Evolutionary conservation across 2,797 vertebrate genomes (phyloP).

Genomic region (Synanceia verrucosa): DNA sequence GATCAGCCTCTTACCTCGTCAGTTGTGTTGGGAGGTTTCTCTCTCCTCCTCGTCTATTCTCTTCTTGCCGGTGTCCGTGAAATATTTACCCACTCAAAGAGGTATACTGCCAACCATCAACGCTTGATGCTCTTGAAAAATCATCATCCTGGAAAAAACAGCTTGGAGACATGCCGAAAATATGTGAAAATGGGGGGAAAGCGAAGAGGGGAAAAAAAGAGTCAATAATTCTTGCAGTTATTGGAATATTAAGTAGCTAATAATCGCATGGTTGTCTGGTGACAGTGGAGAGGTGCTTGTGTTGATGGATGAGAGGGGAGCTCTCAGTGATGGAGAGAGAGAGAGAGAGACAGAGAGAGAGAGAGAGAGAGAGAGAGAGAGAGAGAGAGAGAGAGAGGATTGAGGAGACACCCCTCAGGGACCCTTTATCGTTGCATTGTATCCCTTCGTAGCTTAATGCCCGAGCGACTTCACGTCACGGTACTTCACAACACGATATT

Average conservation of each 20-base stretch:
- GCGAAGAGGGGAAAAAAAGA: neutral
- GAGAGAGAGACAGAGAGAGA: constrained; percentile 41
- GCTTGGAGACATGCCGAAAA: constrained; percentile 61
- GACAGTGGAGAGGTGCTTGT: constrained; percentile 79
- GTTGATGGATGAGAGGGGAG: constrained; percentile 79
- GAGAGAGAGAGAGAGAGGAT: constrained; percentile 46
- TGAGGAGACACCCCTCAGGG: constrained; percentile 79
- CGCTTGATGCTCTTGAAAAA: constrained; percentile 73
- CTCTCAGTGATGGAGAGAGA: constrained; percentile 61
- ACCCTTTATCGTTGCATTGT: constrained; percentile 73
- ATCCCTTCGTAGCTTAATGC: constrained; percentile 59
- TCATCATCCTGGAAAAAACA: constrained; percentile 77
- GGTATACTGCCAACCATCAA: constrained; percentile 62
- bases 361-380: constrained; percentile 38
- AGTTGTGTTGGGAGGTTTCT: constrained; percentile 55
- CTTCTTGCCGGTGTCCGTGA: constrained; percentile 54
- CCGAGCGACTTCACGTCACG: constrained; percentile 59
- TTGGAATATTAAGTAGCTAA: constrained; percentile 69
- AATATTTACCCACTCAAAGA: constrained; percentile 79
- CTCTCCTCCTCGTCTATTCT: constrained; percentile 59
- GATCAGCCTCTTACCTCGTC: constrained; percentile 73
- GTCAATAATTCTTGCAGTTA: constrained; percentile 40
- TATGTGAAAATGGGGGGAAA: constrained; percentile 35
- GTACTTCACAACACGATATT: constrained; percentile 67
- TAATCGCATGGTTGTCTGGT: constrained; percentile 72